Base-by-base conservation (phyloP, 2,888 invertebrate genomes). In the Tridacna gigas region DNA sequence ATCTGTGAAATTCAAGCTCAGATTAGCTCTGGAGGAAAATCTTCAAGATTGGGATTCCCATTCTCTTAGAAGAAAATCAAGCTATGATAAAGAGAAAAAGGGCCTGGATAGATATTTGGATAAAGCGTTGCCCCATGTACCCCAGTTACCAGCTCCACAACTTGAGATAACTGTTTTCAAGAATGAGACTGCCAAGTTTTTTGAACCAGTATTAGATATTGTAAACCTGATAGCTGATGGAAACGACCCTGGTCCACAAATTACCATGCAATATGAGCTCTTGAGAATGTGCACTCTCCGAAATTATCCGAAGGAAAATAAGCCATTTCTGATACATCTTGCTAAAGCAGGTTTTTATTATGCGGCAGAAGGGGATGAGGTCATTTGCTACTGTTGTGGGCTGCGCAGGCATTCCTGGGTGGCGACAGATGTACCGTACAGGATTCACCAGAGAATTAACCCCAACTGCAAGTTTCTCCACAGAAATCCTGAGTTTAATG, bases 311-410 rank as follows among this genome's bases (percentile, higher is more conserved):
- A 78, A 76, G 45, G 82, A 82, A 63, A 66, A 80, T 76, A 86
- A 86, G 63, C 83, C 84, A n/a, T 86, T 71, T 26, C 22, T 82
- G 26, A 84, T 78, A 5, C 47, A 47, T 25, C 26, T 86, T 56
- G 84, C 86, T 11, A 71, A 28, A 7, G 84, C 86, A 45, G 86
- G 86, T 12, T 81, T 84, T 28, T 86, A 86, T 45, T 86, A 82
- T 56, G 86, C 82, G 0, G 82, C 77, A 20, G 84, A 84, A 11
- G 83, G 80, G 7, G 86, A 86, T 76, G 84, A 82, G 37, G 83
- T 86, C 0, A 77, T 86, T 37, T 86, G 86, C 67, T 86, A 84
- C 25, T 82, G 80, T 45, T 86, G 86, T 74, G 86, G 86, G 18
- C 56, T 84, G 7, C 66, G 86, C n/a, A 56, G 75, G 18, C 67